phyloP scores from a whole-genome alignment of 2,113 vertebrate species.

The Actinemys pallida region DNA sequence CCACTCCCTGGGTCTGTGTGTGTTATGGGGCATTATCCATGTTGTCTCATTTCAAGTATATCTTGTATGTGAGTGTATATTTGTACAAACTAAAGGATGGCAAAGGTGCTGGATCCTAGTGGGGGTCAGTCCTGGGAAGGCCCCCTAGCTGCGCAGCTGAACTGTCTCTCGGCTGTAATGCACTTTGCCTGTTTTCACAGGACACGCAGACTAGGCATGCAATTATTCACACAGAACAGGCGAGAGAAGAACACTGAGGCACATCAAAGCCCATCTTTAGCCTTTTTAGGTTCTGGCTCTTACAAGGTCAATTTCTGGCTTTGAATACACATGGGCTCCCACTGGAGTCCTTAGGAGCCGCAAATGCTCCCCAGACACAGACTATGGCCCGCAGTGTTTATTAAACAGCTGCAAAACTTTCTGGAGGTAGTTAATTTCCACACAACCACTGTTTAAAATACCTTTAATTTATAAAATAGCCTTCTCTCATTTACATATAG shows the following conservation, averaged over 20 bases:
- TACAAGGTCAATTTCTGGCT: background rate
- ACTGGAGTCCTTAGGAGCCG: background rate
- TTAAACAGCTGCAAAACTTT: conserved; percentile 44
- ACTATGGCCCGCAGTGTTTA: conserved; percentile 33
- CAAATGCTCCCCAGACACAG: conserved; percentile 19
- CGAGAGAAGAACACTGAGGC: background rate
- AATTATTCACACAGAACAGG: background rate
- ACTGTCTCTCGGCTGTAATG: background rate
- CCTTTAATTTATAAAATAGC: conserved; percentile 30
- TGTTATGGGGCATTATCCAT: background rate
- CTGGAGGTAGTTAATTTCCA: background rate
- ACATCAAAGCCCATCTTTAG: background rate
- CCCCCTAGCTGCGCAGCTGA: background rate
- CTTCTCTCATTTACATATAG: conserved; percentile 49
- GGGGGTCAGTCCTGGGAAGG: background rate
- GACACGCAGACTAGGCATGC: background rate
- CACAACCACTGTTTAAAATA: background rate
- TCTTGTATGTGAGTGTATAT: too few species aligned
- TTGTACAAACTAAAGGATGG: background rate
- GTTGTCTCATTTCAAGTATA: background rate
- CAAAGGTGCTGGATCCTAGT: background rate
- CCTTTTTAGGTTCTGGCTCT: background rate
- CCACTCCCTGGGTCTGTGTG: accelerated
- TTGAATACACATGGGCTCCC: background rate
- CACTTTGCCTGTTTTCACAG: background rate